Evolutionary conservation across 2,113 vertebrate genomes (phyloP).

Genomic region (Cisticola juncidis): DNA sequence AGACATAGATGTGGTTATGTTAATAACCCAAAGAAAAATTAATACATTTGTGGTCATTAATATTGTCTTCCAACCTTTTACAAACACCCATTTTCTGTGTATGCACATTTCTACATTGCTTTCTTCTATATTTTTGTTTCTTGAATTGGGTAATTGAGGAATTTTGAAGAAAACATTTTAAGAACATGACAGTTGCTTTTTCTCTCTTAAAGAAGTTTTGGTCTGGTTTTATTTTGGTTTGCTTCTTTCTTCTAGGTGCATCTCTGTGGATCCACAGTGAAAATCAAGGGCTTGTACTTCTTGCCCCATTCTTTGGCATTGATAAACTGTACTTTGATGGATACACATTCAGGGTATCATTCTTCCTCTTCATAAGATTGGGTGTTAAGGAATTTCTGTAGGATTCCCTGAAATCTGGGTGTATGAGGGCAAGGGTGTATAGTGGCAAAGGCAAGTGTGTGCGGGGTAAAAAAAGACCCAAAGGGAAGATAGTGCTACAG

Average conservation of each 20-base stretch:
- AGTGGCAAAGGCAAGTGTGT: neutral
- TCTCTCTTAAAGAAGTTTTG: neutral
- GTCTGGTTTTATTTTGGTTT: neutral
- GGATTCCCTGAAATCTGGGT: neutral
- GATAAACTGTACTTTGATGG: slow-evolving; percentile 39
- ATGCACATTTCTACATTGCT: neutral
- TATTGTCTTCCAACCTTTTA: neutral
- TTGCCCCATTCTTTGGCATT: neutral
- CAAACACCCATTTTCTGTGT: neutral
- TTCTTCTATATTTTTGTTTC: neutral
- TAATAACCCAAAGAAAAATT: neutral
- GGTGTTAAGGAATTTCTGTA: neutral
- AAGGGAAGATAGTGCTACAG: neutral
- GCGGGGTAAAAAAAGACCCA: neutral
- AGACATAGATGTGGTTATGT: neutral
- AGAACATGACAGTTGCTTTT: neutral
- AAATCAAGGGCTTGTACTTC: slow-evolving; percentile 19
- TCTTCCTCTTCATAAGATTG: neutral
- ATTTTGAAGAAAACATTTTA: neutral
- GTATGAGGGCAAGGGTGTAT: neutral
- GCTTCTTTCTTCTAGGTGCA: neutral
- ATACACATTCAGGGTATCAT: slow-evolving; percentile 27
- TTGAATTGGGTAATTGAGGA: neutral
- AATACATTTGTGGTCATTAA: neutral
- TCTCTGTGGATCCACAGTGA: neutral